phyloP scores from a whole-genome alignment of 2,888 invertebrate genomes.

The Drosophila robusta region DNA sequence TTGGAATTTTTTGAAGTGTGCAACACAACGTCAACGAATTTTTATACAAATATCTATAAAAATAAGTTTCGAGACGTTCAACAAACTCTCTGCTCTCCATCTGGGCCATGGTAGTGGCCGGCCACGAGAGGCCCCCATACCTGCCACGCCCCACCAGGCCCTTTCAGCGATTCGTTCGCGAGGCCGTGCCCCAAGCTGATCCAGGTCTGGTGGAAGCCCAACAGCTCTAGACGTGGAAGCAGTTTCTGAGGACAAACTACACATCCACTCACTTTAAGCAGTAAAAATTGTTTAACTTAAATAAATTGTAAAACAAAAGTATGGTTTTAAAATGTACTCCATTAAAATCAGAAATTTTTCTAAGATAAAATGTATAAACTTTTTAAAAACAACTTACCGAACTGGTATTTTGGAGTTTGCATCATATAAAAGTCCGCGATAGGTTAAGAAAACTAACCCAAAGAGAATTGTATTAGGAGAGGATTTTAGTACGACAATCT shows the following conservation, averaged over 20 bases:
- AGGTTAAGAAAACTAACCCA: conserved; percentile 79
- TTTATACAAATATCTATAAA: too few species aligned
- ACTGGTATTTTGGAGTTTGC: conserved; percentile 83
- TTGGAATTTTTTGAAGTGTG: too few species aligned
- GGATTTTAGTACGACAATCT: too few species aligned
- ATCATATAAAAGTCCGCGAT: conserved; percentile 83
- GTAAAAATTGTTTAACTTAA: not conserved
- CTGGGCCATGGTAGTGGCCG: conserved; percentile 27
- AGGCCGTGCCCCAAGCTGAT: conserved; percentile 12
- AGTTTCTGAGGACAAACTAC: not conserved
- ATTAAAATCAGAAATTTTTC: not conserved
- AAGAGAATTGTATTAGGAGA: not conserved
- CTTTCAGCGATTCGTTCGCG: conserved; percentile 20
- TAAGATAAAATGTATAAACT: not conserved
- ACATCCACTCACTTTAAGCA: not conserved
- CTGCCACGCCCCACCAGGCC: conserved; percentile 34
- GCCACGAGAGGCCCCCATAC: conserved; percentile 20
- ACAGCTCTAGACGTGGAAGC: not conserved
- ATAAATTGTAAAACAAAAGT: not conserved
- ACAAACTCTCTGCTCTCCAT: conserved; percentile 31
- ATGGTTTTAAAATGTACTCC: not conserved
- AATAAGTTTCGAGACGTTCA: too few species aligned
- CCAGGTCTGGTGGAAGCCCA: not conserved
- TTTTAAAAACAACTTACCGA: conserved; percentile 71
- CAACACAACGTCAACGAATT: too few species aligned